phyloP scores from a whole-genome alignment of 2,797 vertebrate genomes.

The Todus mexicanus region DNA sequence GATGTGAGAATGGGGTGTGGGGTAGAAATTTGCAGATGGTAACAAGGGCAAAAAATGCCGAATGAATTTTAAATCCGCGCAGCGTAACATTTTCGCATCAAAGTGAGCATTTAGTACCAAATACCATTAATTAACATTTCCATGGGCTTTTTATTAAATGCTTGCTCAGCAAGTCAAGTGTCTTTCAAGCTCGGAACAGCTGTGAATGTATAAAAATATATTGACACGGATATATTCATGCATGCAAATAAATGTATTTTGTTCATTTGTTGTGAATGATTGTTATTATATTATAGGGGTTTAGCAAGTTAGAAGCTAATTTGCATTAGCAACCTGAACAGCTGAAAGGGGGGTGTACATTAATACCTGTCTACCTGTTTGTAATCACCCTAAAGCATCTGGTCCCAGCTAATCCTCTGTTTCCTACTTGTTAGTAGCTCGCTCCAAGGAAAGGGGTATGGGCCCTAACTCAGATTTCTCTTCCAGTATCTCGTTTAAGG shows the following conservation, averaged over 20 bases:
- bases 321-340: not conserved
- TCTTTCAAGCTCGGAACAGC: constrained; percentile 59
- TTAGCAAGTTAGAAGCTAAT: constrained; percentile 18
- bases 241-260: constrained; percentile 62
- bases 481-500: not conserved
- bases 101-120: constrained; percentile 69
- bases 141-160: constrained; percentile 66
- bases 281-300: constrained; percentile 1
- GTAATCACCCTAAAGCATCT: not conserved
- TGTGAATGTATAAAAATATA: constrained; percentile 69
- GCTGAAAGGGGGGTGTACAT: not conserved
- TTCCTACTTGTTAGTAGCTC: not conserved
- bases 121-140: constrained; percentile 70
- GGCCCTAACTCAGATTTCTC: not conserved
- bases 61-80: constrained; percentile 59
- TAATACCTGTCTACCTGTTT: constrained; percentile 42
- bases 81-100: constrained; percentile 62
- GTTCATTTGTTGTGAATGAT: not conserved
- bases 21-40: constrained; percentile 59
- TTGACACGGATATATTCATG: constrained; percentile 56
- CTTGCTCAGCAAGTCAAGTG: constrained; percentile 69
- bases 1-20: constrained; percentile 61
- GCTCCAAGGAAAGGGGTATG: not conserved
- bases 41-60: constrained; percentile 60
- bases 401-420: not conserved